Percentiles rank a stretch among this genome's conserved stretches.
phyloP scores from a whole-genome alignment of 2,797 vertebrate species.

The Falco biarmicus region DNA sequence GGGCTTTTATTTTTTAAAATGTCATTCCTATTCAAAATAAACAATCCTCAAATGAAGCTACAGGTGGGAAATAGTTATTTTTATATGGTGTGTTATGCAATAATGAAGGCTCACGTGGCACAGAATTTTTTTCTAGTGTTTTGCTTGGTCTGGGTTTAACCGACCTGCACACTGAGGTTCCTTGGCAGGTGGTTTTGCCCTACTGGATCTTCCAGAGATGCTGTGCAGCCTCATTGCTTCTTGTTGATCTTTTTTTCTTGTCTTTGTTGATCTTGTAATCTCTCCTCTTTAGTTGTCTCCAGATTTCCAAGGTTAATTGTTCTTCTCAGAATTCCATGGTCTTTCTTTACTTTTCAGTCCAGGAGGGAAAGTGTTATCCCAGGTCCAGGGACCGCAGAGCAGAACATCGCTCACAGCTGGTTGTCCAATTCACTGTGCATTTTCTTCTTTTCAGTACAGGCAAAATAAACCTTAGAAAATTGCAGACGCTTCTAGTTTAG shows the following conservation, averaged over 20 bases:
- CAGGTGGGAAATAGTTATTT: neutral
- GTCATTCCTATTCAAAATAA: neutral
- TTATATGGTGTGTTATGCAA: neutral
- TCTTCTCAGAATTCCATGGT: neutral
- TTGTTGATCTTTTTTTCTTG: neutral
- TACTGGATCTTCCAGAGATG: neutral
- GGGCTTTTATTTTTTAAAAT: neutral
- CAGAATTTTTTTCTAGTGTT: neutral
- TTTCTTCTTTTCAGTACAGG: neutral
- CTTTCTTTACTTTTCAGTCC: neutral
- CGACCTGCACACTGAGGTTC: neutral
- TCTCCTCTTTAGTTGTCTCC: neutral
- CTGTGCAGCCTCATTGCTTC: neutral
- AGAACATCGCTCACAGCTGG: neutral
- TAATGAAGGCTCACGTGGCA: accelerated
- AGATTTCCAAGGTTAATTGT: neutral
- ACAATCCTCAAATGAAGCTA: neutral
- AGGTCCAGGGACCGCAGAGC: neutral
- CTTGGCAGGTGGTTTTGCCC: neutral
- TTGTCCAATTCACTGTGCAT: neutral
- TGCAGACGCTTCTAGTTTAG: neutral
- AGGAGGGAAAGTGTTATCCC: neutral
- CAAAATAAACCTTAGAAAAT: neutral
- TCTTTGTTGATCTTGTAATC: neutral
- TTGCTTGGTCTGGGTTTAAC: neutral